A percentile compares a stretch with the other conserved stretches of the same genome.
These are phyloP conservation scores for Drosophila rubida DNA, from an alignment of 2,888 invertebrate genomes.

Conservation along the genomic window DNA sequence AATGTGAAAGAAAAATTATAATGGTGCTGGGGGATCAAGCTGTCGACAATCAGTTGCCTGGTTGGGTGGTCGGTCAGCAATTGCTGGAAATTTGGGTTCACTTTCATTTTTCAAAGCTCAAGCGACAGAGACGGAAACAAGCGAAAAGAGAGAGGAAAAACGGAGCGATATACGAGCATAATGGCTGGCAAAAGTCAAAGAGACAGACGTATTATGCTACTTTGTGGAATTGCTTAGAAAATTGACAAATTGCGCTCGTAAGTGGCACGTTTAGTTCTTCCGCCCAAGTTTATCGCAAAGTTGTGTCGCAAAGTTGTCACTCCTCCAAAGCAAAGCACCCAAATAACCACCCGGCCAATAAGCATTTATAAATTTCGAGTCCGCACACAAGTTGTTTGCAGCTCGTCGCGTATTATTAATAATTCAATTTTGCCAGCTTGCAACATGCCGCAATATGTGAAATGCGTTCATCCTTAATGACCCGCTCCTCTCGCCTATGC, in stretches of 20 bases:
- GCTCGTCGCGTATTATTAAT: constrained; percentile 70
- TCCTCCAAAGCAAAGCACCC: no score
- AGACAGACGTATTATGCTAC: no score
- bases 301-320: constrained; percentile 48
- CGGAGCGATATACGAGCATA: constrained; percentile 40
- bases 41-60: no score
- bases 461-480: background rate
- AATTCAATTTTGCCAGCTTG: constrained; percentile 48
- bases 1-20: no score
- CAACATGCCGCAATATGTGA: constrained; percentile 39
- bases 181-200: constrained; percentile 71
- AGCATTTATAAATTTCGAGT: no score
- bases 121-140: constrained; percentile 18
- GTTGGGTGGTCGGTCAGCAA: background rate
- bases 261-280: constrained; percentile 74
- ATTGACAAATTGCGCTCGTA: constrained; percentile 77
- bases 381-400: constrained; percentile 17
- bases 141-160: constrained; percentile 12
- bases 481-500: constrained; percentile 15
- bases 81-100: constrained; percentile 52
- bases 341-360: no score
- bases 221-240: constrained; percentile 76
- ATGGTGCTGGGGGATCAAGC: no score
- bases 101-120: constrained; percentile 67
- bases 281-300: constrained; percentile 44